Base-by-base conservation (phyloP, 2,113 vertebrate genomes). In the Cavia aperea region DNA sequence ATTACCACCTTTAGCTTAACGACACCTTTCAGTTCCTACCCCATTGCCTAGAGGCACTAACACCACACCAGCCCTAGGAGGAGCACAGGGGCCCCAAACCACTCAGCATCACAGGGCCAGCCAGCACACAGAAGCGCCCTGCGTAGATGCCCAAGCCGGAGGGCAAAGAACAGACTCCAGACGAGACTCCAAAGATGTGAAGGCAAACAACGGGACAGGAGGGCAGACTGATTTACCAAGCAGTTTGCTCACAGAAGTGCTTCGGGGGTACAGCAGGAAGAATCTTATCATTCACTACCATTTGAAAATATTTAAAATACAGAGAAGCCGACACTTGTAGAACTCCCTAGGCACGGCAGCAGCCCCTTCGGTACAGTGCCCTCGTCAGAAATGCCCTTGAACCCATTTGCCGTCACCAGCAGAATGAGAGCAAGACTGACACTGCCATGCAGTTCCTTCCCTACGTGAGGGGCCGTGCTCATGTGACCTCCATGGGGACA, bases 401-500 rank as follows among this genome's bases (percentile, higher is more conserved):
- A 43, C 26, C 13, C 9, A 26, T 11, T 10, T 1, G 0, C 7
- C 19, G 7, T 3, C 65, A 9, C 24, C 19, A 0, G 4, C 7
- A 31, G 46, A 36, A 31, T 1, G 36, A 29, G 23, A 33, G 39
- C 39, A 39, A 39, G 11, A 14, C 15, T 31, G 24, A 24, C 2
- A 5, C 19, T 4, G 9, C 29, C 14, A 1, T 0, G 33, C 14
- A 36, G 26, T 19, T 79, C 16, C 1, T 1, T 26, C 19, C 82
- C 72, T 1, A 5, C 0, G 4, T 1, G 39, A n/a, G 62, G 24
- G 43, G 62, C 33, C 58, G 14, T 21, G 1, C 1, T 7, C 16
- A 3, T 1, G 1, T 0, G 7, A 29, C 0, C 0, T 5, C 33
- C 3, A 4, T 1, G 2, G 21, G 0, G 49, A 88, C 1, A 1